Percentiles rank a stretch among this genome's conserved stretches.
These are phyloP conservation scores for Punctoribates punctum DNA, from an alignment of 2,888 invertebrate species.

Conservation along the genomic window DNA sequence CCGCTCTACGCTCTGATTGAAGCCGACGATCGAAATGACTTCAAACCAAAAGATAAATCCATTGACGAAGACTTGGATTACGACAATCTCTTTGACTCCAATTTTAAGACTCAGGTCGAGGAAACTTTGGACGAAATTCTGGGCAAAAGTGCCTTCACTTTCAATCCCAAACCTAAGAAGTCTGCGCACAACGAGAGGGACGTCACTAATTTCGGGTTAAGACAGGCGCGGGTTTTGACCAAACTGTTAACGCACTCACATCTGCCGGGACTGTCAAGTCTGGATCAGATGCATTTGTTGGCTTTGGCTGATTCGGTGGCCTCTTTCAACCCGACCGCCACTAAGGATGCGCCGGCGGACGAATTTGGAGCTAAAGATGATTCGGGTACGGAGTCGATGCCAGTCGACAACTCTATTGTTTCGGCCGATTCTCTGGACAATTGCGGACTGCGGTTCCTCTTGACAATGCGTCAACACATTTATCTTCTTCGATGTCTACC, in stretches of 20 bases:
- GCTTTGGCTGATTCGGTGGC: slow-evolving; percentile 97
- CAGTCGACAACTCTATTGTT: neutral
- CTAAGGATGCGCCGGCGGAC: slow-evolving; percentile 44
- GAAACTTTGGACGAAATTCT: slow-evolving; percentile 64
- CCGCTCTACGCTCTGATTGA: slow-evolving; percentile 93
- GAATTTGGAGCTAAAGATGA: slow-evolving; percentile 30
- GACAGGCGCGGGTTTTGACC: slow-evolving; percentile 80
- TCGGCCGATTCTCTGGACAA: slow-evolving; percentile 68
- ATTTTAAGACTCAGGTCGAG: slow-evolving; percentile 60
- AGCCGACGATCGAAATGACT: slow-evolving; percentile 63
- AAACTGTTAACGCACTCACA: slow-evolving; percentile 90
- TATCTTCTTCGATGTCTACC: slow-evolving; percentile 91
- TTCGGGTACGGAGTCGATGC: slow-evolving; percentile 43
- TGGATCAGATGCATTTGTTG: slow-evolving; percentile 99
- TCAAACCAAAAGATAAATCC: slow-evolving; percentile 36
- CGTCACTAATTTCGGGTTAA: slow-evolving; percentile 78
- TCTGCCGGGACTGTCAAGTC: slow-evolving; percentile 85
- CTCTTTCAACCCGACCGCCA: slow-evolving; percentile 65
- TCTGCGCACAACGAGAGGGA: slow-evolving; percentile 63
- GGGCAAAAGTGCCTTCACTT: slow-evolving; percentile 57
- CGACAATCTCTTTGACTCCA: slow-evolving; percentile 73
- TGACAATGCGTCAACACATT: slow-evolving; percentile 96
- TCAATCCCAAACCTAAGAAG: slow-evolving; percentile 52
- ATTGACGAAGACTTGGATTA: slow-evolving; percentile 62
- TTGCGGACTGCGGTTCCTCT: slow-evolving; percentile 89